Conservation (phyloP, 53 echinoderm and acorn worm species). For the Antedon mediterranea region DNA sequence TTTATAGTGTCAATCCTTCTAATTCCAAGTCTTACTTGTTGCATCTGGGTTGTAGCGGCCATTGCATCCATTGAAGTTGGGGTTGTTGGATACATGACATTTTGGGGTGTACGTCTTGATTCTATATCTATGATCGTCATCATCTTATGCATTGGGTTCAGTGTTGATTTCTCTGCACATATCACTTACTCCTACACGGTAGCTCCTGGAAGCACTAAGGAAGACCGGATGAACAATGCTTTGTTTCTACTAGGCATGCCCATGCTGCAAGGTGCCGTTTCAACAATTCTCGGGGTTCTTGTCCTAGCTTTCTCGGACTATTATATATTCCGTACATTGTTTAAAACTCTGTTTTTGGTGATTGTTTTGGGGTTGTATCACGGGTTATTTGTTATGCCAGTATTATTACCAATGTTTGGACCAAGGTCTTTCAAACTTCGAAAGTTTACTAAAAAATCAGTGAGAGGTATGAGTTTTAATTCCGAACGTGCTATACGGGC, state of each 20-base stretch:
- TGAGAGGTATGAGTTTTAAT: neutral
- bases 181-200: conserved; percentile 34
- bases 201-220: neutral
- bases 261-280: conserved; percentile 52
- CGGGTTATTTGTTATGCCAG: neutral
- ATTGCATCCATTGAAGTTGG: conserved; percentile 41
- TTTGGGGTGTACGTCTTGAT: conserved; percentile 35
- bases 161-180: conserved; percentile 70
- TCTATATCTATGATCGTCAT: conserved; percentile 54
- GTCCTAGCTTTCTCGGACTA: neutral
- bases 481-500: neutral
- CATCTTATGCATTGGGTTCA: conserved; percentile 61
- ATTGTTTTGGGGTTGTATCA: neutral
- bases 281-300: neutral
- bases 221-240: neutral
- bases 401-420: neutral
- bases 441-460: neutral
- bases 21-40: conserved; percentile 33
- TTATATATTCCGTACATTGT: neutral
- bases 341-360: neutral
- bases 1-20: conserved; percentile 28
- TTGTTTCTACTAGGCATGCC: conserved; percentile 34
- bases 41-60: conserved; percentile 30
- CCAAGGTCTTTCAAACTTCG: neutral
- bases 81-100: conserved; percentile 49